Conservation (phyloP, 2,888 invertebrate genomes). For the Drosophila subsilvestris region DNA sequence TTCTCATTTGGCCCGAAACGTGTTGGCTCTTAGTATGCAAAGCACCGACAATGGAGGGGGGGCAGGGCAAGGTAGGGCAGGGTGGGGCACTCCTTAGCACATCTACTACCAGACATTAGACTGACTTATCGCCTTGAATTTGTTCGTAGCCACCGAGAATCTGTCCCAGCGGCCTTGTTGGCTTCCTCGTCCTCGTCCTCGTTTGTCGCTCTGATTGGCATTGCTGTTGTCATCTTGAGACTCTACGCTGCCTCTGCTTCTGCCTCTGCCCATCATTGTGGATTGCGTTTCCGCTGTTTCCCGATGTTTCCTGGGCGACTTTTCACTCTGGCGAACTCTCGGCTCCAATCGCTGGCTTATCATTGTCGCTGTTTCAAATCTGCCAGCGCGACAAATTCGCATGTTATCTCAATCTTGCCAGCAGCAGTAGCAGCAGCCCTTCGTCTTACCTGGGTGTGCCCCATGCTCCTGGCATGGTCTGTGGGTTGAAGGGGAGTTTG, state of each 20-base stretch:
- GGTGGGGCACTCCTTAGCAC: conserved; percentile 3
- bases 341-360: conserved; percentile 44
- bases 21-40: conserved; percentile 54
- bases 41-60: conserved; percentile 17
- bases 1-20: conserved; percentile 46
- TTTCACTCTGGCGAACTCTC: conserved; percentile 44
- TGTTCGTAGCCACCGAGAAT: conserved; percentile 23
- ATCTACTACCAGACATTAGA: conserved; percentile 16
- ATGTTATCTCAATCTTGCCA: conserved; percentile 64
- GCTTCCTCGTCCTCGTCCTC: conserved; percentile 6
- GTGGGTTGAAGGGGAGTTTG: conserved; percentile 7
- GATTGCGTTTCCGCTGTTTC: background rate
- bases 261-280: conserved; percentile 30
- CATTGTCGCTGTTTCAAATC: conserved; percentile 61
- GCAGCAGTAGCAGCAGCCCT: conserved; percentile 19
- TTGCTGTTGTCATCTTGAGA: conserved; percentile 2
- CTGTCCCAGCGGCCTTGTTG: conserved; percentile 45
- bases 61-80: too few relatives aligned
- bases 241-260: background rate
- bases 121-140: conserved; percentile 34
- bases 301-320: conserved; percentile 17
- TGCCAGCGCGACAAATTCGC: conserved; percentile 73
- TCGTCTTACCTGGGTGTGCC: conserved; percentile 39
- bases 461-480: background rate
- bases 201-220: conserved; percentile 42